A percentile compares a stretch with the other conserved stretches of the same genome.
phyloP scores from a whole-genome alignment of 2,888 invertebrate species.

The Brachyopa scutellaris region DNA sequence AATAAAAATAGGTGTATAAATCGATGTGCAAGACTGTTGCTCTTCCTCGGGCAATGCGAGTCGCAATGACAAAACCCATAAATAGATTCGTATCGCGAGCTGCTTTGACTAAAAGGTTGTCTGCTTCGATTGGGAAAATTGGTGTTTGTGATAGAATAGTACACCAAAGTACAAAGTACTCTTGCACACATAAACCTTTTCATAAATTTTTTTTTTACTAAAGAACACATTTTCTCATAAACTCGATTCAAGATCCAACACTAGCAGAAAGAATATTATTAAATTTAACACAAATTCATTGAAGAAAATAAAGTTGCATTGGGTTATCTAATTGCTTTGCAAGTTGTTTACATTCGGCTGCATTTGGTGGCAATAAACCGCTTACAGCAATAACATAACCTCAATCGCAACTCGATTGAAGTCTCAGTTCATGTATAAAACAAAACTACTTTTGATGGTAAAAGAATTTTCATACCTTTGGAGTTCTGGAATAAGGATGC shows the following conservation, averaged over 20 bases:
- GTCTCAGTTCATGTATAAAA: not conserved
- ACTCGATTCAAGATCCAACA: no score
- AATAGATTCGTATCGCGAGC: slow-evolving; percentile 53
- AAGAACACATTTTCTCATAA: no score
- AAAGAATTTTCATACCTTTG: slow-evolving; percentile 9
- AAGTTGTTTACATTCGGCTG: slow-evolving; percentile 40
- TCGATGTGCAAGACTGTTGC: slow-evolving; percentile 20
- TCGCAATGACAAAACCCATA: slow-evolving; percentile 49
- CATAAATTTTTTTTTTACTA: no score
- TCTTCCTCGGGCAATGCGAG: slow-evolving; percentile 31
- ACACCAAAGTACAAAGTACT: no score
- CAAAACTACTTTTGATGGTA: not conserved
- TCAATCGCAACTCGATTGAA: slow-evolving; percentile 11
- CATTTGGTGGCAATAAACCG: slow-evolving; percentile 21
- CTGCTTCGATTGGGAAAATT: no score
- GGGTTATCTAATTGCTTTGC: slow-evolving; percentile 11
- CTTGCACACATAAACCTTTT: no score
- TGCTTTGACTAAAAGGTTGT: slow-evolving; percentile 23
- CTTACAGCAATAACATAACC: slow-evolving; percentile 30
- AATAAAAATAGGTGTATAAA: slow-evolving; percentile 47
- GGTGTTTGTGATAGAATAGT: no score
- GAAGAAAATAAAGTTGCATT: not conserved
- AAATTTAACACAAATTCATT: no score
- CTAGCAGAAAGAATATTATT: no score
- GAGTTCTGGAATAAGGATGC: not conserved